phyloP scores from a whole-genome alignment of 2,113 vertebrate genomes.

The Neogobius melanostomus region DNA sequence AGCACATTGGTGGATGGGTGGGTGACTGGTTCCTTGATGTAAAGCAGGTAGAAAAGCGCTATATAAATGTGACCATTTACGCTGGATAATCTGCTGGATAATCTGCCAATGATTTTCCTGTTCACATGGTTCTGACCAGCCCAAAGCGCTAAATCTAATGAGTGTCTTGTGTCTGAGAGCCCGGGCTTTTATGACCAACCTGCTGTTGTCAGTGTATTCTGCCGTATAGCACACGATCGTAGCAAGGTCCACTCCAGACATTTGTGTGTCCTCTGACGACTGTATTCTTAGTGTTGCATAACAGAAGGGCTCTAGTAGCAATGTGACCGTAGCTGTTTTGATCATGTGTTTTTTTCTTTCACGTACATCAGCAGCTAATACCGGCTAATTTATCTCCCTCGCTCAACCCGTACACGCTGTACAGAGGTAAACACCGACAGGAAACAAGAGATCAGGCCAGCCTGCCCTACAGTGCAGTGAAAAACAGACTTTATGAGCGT shows the following conservation, averaged over 20 bases:
- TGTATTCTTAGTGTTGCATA: conserved; percentile 16
- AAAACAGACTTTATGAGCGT: conserved; percentile 9
- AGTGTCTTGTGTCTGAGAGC: conserved; percentile 5
- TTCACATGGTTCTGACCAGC: neutral
- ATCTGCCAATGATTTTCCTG: neutral
- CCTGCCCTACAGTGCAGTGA: conserved; percentile 4
- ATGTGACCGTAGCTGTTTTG: neutral
- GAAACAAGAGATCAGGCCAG: conserved; percentile 33
- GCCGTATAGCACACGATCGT: neutral
- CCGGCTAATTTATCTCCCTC: conserved; percentile 14
- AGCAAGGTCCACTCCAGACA: neutral
- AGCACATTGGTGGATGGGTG: too few relatives aligned
- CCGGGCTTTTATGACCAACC: conserved; percentile 25
- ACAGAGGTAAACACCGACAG: conserved; percentile 1
- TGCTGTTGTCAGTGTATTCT: conserved; percentile 26
- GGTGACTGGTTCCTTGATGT: too few relatives aligned
- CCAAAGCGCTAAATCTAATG: conserved; percentile 1
- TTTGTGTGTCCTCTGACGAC: conserved; percentile 31
- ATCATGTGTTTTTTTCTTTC: conserved; percentile 14
- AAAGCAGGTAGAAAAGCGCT: too few relatives aligned
- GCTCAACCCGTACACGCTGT: conserved; percentile 9
- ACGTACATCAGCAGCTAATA: conserved; percentile 17
- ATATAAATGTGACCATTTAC: too few relatives aligned
- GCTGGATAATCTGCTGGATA: neutral
- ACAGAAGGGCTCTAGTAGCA: neutral